Conservation (phyloP, 2,113 vertebrate genomes). For the Heteronetta atricapilla region DNA sequence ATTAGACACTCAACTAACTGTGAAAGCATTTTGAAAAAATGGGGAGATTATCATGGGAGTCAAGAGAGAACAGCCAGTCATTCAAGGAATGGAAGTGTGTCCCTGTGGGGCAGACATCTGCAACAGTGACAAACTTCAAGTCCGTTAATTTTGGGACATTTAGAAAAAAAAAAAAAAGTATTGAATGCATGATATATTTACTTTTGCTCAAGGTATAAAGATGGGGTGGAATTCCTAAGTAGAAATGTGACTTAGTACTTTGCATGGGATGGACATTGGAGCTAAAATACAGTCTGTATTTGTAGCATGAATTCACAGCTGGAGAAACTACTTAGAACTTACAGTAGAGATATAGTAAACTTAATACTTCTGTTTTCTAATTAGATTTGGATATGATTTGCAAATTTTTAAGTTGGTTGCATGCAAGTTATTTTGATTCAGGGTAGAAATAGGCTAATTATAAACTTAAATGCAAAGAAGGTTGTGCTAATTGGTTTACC, state of each 20-base stretch:
- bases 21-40: not conserved
- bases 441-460: not conserved
- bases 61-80: not conserved
- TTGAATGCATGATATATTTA: not conserved
- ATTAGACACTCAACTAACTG: not conserved
- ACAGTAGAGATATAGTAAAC: not conserved
- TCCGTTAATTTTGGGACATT: not conserved
- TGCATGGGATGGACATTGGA: not conserved
- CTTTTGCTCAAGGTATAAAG: not conserved
- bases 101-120: not conserved
- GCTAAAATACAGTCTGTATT: not conserved
- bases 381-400: not conserved
- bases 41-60: not conserved
- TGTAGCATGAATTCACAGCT: not conserved
- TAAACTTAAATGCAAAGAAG: not conserved
- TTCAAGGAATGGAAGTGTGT: not conserved
- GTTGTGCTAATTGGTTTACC: not conserved
- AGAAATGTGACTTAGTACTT: not conserved
- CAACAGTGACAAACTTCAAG: too few species aligned
- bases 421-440: not conserved
- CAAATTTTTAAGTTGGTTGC: accelerated
- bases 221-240: not conserved
- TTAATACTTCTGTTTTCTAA: not conserved
- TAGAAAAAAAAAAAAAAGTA: not conserved
- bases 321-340: not conserved